These are phyloP conservation scores for Thryonomys swinderianus DNA, from an alignment of 2,113 vertebrate species.

Conservation along the genomic window DNA sequence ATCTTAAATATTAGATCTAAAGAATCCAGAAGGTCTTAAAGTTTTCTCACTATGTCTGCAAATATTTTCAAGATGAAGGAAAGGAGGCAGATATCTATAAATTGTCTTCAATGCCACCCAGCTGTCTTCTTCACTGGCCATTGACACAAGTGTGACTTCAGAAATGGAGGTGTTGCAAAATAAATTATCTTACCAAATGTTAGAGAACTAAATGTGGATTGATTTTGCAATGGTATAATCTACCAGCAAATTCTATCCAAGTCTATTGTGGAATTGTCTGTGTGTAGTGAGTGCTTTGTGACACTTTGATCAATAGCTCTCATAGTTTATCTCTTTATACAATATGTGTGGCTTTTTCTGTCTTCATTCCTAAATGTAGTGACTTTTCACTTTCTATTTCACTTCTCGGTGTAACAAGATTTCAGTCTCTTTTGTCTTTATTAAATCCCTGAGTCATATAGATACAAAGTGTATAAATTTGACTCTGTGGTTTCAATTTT, in stretches of 20 bases:
- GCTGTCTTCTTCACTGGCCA: neutral
- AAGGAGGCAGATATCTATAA: neutral
- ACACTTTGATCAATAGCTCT: conserved; percentile 35
- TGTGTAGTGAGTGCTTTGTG: neutral
- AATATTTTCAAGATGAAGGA: conserved; percentile 6
- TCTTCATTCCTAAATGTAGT: neutral
- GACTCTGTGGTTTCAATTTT: neutral
- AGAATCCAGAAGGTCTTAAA: neutral
- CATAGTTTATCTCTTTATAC: neutral
- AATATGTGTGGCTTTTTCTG: neutral
- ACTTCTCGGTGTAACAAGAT: conserved; percentile 21
- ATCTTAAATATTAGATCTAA: neutral
- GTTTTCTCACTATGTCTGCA: neutral
- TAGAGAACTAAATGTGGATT: conserved; percentile 21
- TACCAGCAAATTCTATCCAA: neutral
- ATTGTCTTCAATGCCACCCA: neutral
- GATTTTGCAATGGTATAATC: conserved; percentile 48
- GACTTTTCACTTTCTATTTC: conserved; percentile 39
- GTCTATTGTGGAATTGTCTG: neutral
- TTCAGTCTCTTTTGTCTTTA: conserved; percentile 43
- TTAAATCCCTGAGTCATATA: neutral
- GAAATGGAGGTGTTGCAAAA: neutral
- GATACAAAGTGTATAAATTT: conserved; percentile 12
- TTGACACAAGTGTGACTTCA: conserved; percentile 19
- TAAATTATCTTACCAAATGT: neutral